A percentile compares a stretch with the other conserved stretches of the same genome.
Evolutionary conservation across 2,888 invertebrate genomes (phyloP).

Genomic region (Cybosia mesomella): DNA sequence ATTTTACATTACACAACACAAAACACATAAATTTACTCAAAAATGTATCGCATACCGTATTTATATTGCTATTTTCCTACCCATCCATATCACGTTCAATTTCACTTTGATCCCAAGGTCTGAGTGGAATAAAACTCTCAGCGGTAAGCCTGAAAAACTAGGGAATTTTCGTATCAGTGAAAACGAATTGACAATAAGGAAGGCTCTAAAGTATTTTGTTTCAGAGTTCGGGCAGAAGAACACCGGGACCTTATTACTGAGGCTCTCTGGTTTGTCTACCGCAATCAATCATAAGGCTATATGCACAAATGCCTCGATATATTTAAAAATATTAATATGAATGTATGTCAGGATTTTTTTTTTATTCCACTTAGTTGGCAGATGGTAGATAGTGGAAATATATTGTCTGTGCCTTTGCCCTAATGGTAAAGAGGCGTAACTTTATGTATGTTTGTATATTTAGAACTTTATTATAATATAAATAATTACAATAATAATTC

Average conservation of each 20-base stretch:
- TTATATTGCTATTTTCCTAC: constrained; percentile 25
- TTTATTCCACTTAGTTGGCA: too few relatives aligned
- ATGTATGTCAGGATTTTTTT: too few relatives aligned
- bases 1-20: too few relatives aligned
- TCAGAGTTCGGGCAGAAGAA: constrained; percentile 23
- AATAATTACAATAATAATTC: too few relatives aligned
- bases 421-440: too few relatives aligned
- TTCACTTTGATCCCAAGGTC: constrained; percentile 44
- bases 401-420: too few relatives aligned
- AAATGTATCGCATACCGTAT: not conserved
- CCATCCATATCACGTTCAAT: constrained; percentile 41
- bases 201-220: constrained; percentile 32
- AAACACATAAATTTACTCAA: too few relatives aligned
- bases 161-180: constrained; percentile 59
- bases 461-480: too few relatives aligned
- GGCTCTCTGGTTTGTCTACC: not conserved
- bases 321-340: not conserved
- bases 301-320: not conserved
- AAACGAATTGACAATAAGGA: constrained; percentile 63
- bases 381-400: too few relatives aligned
- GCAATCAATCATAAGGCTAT: not conserved
- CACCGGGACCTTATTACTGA: constrained; percentile 13
- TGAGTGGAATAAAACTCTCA: constrained; percentile 52
- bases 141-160: constrained; percentile 56
- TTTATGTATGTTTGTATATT: too few relatives aligned